Evolutionary conservation across 2,888 invertebrate species (phyloP).

Genomic region (Mechanitis mazaeus): DNA sequence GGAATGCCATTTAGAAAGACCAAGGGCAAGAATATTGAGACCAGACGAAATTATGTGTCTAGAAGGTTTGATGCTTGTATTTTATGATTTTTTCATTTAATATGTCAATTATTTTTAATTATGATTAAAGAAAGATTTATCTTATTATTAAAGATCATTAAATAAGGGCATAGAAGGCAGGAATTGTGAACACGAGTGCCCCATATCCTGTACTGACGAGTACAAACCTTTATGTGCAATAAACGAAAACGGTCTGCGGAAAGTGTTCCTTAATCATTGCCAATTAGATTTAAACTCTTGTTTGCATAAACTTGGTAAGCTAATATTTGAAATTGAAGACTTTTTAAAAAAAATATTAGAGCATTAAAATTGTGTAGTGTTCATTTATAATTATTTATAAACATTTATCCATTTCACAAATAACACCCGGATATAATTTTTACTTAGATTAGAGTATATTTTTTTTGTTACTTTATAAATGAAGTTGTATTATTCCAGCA

Average conservation of each 20-base stretch:
- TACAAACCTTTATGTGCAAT: constrained; percentile 59
- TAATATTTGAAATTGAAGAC: background rate
- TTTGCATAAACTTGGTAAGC: constrained; percentile 43
- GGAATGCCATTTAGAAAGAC: constrained; percentile 4
- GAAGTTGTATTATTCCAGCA: constrained; percentile 38
- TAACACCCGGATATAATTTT: too few relatives aligned
- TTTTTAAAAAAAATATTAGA: background rate
- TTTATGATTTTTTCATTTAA: background rate
- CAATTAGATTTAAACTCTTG: constrained; percentile 57
- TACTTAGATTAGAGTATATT: too few relatives aligned
- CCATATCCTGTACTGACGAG: constrained; percentile 50
- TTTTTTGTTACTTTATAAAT: background rate
- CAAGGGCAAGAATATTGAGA: constrained; percentile 17
- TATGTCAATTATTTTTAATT: constrained; percentile 4
- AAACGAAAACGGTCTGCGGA: constrained; percentile 37
- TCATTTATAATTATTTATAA: too few relatives aligned
- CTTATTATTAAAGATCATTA: constrained; percentile 39
- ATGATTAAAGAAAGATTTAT: background rate
- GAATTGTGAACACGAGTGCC: constrained; percentile 53
- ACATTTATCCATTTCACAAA: too few relatives aligned
- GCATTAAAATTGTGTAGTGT: background rate
- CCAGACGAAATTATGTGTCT: constrained; percentile 38
- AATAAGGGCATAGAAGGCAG: constrained; percentile 40
- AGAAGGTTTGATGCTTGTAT: constrained; percentile 41
- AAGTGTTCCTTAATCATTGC: constrained; percentile 62